Base-by-base conservation (phyloP, 2,113 vertebrate species). In the Leucosticte australis region DNA sequence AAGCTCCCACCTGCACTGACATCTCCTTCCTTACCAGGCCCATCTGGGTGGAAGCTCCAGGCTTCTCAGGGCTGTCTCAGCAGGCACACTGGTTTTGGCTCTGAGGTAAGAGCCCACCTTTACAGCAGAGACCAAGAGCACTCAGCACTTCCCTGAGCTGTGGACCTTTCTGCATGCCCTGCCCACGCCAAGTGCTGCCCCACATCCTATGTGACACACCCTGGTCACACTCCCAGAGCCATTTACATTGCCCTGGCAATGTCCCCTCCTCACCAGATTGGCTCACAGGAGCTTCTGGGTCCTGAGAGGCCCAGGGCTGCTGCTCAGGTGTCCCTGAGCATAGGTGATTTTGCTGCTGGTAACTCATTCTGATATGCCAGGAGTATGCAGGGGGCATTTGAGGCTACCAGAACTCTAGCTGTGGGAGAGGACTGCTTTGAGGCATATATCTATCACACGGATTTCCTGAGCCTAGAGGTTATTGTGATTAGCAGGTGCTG, bases 201-300 rank as follows among this genome's bases (percentile, higher is more conserved):
- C 7, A 14, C 23, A 7, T 11, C 28, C 1, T 1, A 7, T 28
- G 28, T 39, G 42, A 41, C 64, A 31, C 0, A 0, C 6, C 62
- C 42, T 47, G n/a, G n/a, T 21, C 42, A 46, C 42, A 22, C 23
- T 15, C n/a, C n/a, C 53, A 59, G 53, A 49, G 64, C 42, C 53
- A 22, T 42, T 59, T 28, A 12, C 7, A 24, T 35, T 28, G 19
- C 24, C 24, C 24, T 6, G 7, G 64, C 2, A 9, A 18, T 0
- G 1, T 23, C 19, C 19, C 35, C 30, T 41, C 64, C 44, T 69
- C 23, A 41, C 15, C 65, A 82, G 35, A 23, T 0, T 42, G 31
- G 35, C 37, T 83, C 37, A 60, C 37, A 60, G 55, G 65, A 42
- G 19, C 9, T 49, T 28, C 7, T 11, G 11, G 24, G 7, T 67